Evolutionary conservation across 2,797 vertebrate genomes (phyloP), one percentile per base, ranked within the genome.

Genomic region (Sciaenops ocellatus): DNA sequence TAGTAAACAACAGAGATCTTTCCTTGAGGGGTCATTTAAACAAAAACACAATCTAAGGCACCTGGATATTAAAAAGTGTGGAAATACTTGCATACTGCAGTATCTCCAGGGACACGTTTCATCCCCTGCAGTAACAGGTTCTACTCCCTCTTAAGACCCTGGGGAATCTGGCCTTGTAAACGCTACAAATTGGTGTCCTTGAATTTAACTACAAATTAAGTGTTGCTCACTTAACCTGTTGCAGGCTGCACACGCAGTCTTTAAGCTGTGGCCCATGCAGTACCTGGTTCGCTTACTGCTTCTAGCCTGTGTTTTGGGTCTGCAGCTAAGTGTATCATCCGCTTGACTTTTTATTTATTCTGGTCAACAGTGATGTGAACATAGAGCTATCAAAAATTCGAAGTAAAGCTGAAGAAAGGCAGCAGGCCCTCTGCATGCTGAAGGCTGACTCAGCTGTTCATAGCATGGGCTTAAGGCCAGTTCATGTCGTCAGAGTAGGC

Each of bases 111-210:
- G 46, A 73, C 24, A 6, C 22, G 20, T n/a, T 6, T 3, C 11
- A 38, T 4, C 6, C 52, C 38, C 47, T 38, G 41, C 71, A 69
- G 51, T 64, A 52, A 61, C 44, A 28, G 54, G 22, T 51, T 65
- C 22, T 44, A n/a, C 62, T 75, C 42, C 64, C 28, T 69, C 56
- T 46, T 57, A 38, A 76, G 22, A 55, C 57, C 30, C n/a, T 18
- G 38, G 42, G 63, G 75, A 66, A 66, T 60, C 10, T 12, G 51
- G 3, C 47, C 34, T 42, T 67, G 48, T 70, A 55, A 69, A 76
- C 3, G 12, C 77, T 65, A 70, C 48, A 82, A 82, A 74, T 73
- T 41, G 62, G 4, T 68, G 57, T 52, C 76, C 73, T 83, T 84
- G 67, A 77, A 79, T 73, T 80, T 66, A 60, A 69, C 75, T 50